These are phyloP conservation scores for Vesta saturnalis DNA, from an alignment of 2,888 invertebrate genomes.

Conservation along the genomic window DNA sequence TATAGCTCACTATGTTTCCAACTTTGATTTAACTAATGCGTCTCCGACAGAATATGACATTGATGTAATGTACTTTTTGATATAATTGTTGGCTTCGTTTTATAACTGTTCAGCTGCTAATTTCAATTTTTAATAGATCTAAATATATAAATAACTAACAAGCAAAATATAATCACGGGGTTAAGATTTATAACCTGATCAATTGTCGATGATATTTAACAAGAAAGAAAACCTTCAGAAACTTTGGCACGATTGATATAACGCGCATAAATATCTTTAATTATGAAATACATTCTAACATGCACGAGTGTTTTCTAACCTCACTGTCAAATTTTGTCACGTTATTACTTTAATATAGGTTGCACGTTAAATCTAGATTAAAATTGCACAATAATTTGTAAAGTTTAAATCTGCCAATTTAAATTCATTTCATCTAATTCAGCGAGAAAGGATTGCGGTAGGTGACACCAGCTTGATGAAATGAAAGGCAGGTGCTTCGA, in stretches of 20 bases:
- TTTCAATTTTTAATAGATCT: conserved; percentile 11
- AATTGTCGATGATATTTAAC: not conserved
- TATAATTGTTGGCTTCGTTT: conserved; percentile 41
- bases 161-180: not conserved
- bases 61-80: conserved; percentile 49
- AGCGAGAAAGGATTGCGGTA: conserved; percentile 43
- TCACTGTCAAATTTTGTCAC: not conserved
- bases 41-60: conserved; percentile 47
- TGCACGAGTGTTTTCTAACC: not conserved
- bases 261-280: too few relatives aligned
- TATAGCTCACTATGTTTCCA: conserved; percentile 42
- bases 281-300: too few relatives aligned
- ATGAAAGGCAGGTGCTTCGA: conserved; percentile 49
- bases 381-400: not conserved
- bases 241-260: not conserved
- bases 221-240: not conserved
- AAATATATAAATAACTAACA: not conserved
- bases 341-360: not conserved
- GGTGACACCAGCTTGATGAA: conserved; percentile 47
- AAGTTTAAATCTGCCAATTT: conserved; percentile 23
- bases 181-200: not conserved
- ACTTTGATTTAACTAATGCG: conserved; percentile 48
- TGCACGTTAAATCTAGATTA: not conserved
- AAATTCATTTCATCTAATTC: conserved; percentile 30
- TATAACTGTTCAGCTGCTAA: conserved; percentile 11